phyloP scores from a whole-genome alignment of 1,140 invertebrate species.

The Papilio aristodemus region DNA sequence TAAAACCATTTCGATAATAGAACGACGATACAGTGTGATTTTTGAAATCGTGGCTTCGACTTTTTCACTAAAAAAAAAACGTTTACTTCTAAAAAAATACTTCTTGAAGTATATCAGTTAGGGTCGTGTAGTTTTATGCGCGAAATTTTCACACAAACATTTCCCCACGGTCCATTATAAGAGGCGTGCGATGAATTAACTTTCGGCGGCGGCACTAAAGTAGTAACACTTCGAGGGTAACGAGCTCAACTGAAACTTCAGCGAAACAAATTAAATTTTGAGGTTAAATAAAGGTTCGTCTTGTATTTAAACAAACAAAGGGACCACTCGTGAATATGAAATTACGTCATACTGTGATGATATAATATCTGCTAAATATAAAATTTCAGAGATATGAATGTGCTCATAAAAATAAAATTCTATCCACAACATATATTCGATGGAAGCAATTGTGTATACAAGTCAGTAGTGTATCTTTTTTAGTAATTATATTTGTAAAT shows the following conservation, averaged over 20 bases:
- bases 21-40: too few relatives aligned
- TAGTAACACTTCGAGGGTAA: slow-evolving; percentile 5
- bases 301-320: slow-evolving; percentile 14
- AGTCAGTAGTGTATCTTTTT: too few relatives aligned
- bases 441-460: too few relatives aligned
- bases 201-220: neutral
- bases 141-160: slow-evolving; percentile 9
- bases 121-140: slow-evolving; percentile 10
- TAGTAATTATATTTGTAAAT: too few relatives aligned
- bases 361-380: neutral
- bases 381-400: too few relatives aligned
- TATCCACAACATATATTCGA: too few relatives aligned
- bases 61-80: neutral
- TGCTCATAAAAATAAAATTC: too few relatives aligned
- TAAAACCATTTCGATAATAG: too few relatives aligned
- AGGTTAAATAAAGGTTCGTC: slow-evolving; percentile 1
- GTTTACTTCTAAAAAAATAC: neutral
- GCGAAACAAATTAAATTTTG: slow-evolving; percentile 13
- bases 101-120: neutral
- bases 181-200: slow-evolving; percentile 14
- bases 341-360: neutral
- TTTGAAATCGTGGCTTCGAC: too few relatives aligned
- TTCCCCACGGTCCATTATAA: slow-evolving; percentile 6
- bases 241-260: neutral
- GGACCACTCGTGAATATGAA: neutral